Conservation (phyloP, 1,140 invertebrate genomes). For the Scylla paramamosain region DNA sequence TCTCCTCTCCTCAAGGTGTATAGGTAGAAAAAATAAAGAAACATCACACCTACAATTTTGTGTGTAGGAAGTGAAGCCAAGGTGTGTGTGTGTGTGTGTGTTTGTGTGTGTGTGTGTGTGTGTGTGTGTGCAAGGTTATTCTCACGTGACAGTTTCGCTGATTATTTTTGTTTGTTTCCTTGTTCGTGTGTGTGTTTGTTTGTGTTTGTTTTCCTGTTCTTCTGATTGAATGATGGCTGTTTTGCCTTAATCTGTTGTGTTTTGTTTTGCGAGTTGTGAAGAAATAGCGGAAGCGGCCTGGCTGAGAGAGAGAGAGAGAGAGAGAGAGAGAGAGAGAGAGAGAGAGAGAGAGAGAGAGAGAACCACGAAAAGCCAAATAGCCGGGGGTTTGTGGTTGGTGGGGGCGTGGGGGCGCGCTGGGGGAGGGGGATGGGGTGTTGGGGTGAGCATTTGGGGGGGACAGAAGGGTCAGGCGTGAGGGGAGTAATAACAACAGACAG, state of each 20-base stretch:
- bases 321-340: conserved; percentile 9
- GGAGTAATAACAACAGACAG: too few relatives aligned
- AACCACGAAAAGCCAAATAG: not conserved
- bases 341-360: conserved; percentile 25
- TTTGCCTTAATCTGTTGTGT: too few relatives aligned
- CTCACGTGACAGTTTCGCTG: not conserved
- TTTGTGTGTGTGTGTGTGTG: too few relatives aligned
- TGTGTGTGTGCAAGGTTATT: not conserved
- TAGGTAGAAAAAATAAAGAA: too few relatives aligned
- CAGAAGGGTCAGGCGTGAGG: too few relatives aligned
- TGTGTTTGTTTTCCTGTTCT: not conserved
- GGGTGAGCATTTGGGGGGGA: too few relatives aligned
- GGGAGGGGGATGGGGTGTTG: too few relatives aligned
- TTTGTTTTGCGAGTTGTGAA: too few relatives aligned
- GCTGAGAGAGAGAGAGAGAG: not conserved
- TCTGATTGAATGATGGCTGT: too few relatives aligned
- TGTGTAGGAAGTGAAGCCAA: not conserved
- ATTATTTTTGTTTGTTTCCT: not conserved
- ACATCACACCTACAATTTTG: too few relatives aligned
- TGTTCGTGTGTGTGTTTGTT: conserved; percentile 31
- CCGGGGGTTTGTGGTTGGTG: too few relatives aligned
- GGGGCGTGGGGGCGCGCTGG: not conserved
- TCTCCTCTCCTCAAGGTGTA: not conserved
- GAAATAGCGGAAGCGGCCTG: not conserved
- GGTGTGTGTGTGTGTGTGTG: not conserved